These are phyloP conservation scores for Wasmannia auropunctata DNA, from an alignment of 1,140 invertebrate species.

Conservation along the genomic window DNA sequence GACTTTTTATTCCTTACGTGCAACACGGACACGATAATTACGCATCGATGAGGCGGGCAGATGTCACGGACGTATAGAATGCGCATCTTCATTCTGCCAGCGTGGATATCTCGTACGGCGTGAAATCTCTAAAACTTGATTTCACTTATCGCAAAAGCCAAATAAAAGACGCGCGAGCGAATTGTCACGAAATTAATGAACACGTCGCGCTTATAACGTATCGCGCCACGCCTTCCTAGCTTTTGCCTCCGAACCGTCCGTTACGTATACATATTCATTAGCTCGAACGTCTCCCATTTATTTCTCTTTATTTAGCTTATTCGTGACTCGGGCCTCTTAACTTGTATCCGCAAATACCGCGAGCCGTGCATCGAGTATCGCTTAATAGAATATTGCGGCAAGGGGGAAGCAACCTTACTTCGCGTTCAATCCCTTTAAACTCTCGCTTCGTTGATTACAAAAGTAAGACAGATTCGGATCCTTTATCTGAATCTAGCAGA, in stretches of 20 bases:
- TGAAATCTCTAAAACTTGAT: background rate
- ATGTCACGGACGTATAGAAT: background rate
- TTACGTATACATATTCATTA: slow-evolving; percentile 42
- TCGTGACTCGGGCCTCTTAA: background rate
- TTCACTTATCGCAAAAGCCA: background rate
- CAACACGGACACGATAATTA: background rate
- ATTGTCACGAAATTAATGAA: slow-evolving; percentile 38
- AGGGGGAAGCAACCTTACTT: background rate
- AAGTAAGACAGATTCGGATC: background rate
- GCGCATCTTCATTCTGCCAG: background rate
- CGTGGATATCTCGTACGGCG: background rate
- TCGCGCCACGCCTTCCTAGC: slow-evolving; percentile 2
- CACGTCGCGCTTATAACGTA: background rate
- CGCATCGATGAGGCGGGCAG: background rate
- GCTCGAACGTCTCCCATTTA: background rate
- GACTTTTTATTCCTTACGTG: background rate
- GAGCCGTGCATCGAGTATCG: background rate
- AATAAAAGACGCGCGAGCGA: background rate
- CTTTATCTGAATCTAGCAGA: background rate
- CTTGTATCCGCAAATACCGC: background rate
- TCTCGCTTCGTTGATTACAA: background rate
- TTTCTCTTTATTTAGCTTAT: background rate
- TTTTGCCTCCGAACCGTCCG: background rate
- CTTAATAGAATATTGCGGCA: background rate
- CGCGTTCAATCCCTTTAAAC: background rate